Percentiles rank a stretch among this genome's conserved stretches.
These are phyloP conservation scores for Chinchilla lanigera DNA, from an alignment of 2,113 vertebrate genomes.

Conservation along the genomic window DNA sequence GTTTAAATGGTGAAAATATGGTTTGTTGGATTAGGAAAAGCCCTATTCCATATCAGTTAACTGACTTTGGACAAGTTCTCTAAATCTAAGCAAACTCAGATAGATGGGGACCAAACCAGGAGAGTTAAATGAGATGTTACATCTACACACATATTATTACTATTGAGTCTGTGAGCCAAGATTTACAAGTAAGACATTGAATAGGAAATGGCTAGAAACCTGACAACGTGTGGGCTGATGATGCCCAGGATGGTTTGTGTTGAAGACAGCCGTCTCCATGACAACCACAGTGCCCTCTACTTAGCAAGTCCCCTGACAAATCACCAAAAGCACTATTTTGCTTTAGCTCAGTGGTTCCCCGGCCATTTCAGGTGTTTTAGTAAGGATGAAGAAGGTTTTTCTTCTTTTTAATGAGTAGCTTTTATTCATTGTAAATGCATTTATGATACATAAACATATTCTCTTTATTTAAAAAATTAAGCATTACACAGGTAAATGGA, in stretches of 20 bases:
- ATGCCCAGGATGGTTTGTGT: not conserved
- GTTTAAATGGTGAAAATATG: not conserved
- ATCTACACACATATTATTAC: constrained; percentile 17
- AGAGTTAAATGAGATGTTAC: not conserved
- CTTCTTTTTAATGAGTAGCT: constrained; percentile 43
- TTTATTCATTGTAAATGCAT: constrained; percentile 43
- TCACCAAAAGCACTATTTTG: constrained; percentile 42
- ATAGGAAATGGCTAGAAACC: not conserved
- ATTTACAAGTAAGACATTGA: constrained; percentile 1
- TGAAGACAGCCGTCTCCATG: constrained; percentile 65
- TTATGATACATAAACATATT: not conserved
- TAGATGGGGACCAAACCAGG: not conserved
- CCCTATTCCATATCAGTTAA: not conserved
- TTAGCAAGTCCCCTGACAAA: not conserved
- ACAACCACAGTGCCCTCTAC: constrained; percentile 56
- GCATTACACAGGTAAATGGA: not conserved
- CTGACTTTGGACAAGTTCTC: not conserved
- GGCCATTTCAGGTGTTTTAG: constrained; percentile 8
- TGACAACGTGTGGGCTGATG: not conserved
- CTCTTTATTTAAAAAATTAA: constrained; percentile 17
- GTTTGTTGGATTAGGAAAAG: not conserved
- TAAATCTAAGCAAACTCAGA: not conserved
- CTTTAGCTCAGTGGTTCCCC: not conserved
- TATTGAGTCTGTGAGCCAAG: constrained; percentile 6
- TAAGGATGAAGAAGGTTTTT: not conserved